Evolutionary conservation across 2,888 invertebrate genomes (phyloP).

Genomic region (Clunio marinus): DNA sequence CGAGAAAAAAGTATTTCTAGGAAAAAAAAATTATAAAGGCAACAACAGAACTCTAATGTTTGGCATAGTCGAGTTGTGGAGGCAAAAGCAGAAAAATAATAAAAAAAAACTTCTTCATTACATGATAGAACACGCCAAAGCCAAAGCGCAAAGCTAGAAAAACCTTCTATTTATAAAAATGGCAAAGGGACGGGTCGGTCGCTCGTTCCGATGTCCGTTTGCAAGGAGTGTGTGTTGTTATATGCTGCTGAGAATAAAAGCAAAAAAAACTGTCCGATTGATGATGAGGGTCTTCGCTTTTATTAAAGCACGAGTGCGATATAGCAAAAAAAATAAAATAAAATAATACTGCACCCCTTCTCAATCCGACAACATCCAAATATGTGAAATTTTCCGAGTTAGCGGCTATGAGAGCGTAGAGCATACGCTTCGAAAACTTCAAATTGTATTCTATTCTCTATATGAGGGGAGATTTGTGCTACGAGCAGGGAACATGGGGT

Average conservation of each 20-base stretch:
- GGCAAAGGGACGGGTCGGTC: background rate
- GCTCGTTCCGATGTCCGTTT: background rate
- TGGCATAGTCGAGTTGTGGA: constrained; percentile 1
- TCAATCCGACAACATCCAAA: constrained; percentile 16
- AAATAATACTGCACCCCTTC: constrained; percentile 17
- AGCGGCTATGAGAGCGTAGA: background rate
- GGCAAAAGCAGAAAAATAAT: background rate
- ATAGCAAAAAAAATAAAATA: background rate
- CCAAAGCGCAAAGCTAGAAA: constrained; percentile 16
- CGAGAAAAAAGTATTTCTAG: background rate
- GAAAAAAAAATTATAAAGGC: constrained; percentile 30
- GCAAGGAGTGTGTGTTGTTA: background rate
- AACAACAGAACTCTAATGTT: constrained; percentile 30
- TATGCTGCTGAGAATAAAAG: background rate
- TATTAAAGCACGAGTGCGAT: constrained; percentile 10
- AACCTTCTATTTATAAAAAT: constrained; percentile 20
- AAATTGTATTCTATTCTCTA: background rate
- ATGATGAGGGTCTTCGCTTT: constrained; percentile 38
- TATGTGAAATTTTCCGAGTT: background rate
- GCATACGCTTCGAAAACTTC: constrained; percentile 4
- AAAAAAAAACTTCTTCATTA: constrained; percentile 33
- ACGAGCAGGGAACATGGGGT: background rate
- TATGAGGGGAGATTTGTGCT: background rate
- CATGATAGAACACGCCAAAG: constrained; percentile 24
- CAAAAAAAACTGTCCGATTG: constrained; percentile 30